phyloP scores from a whole-genome alignment of 2,888 invertebrate species.

The Chloroclystis v-ata region DNA sequence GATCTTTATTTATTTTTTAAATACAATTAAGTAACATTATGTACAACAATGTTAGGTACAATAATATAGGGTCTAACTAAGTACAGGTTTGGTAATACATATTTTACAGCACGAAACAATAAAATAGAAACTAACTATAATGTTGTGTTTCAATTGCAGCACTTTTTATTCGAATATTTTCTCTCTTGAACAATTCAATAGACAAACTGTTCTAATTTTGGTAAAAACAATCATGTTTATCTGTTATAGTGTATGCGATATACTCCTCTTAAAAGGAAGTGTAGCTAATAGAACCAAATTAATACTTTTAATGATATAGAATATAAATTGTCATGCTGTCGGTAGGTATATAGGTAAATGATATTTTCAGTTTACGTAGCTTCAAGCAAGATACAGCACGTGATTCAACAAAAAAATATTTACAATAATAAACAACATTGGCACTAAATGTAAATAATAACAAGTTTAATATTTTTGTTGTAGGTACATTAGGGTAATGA shows the following conservation, averaged over 20 bases:
- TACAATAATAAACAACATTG: conserved; percentile 47
- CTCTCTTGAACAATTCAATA: too few species aligned
- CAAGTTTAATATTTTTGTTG: conserved; percentile 51
- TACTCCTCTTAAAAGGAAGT: too few species aligned
- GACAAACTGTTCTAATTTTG: too few species aligned
- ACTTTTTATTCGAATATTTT: too few species aligned
- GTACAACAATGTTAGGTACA: conserved; percentile 56
- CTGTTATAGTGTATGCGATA: too few species aligned
- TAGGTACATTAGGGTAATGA: conserved; percentile 72
- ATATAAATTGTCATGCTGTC: too few species aligned
- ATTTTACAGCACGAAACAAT: conserved; percentile 12
- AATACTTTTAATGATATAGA: too few species aligned
- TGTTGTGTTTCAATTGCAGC: too few species aligned
- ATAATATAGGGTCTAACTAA: conserved; percentile 41
- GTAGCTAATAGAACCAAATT: too few species aligned
- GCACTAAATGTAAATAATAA: conserved; percentile 56
- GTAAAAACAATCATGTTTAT: too few species aligned
- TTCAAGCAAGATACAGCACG: neutral
- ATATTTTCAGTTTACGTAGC: neutral
- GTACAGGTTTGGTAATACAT: conserved; percentile 30
- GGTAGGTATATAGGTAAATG: too few species aligned
- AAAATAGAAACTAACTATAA: neutral
- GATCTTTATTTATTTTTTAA: conserved; percentile 71
- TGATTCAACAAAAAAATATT: conserved; percentile 10
- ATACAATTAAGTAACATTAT: conserved; percentile 76